Evolutionary conservation across 2,888 invertebrate genomes (phyloP), one percentile per base, ranked within the genome.

Genomic region (Danaus chrysippus): DNA sequence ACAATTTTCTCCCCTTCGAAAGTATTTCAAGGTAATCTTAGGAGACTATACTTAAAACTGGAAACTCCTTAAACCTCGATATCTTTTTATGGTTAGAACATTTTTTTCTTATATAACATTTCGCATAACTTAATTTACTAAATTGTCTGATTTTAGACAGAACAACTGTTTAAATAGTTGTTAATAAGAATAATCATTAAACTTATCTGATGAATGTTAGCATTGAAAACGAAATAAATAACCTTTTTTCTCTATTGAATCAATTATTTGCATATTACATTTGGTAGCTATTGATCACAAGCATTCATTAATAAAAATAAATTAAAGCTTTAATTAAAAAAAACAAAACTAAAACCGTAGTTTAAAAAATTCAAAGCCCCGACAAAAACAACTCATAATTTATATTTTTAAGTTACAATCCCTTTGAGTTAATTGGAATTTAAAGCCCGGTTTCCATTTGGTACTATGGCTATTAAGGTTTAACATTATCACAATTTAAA

Each of bases 1-100:
- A 79, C 75, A 81, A 78, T 82, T 80, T 79, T 72, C 70, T 75
- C 79, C 80, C 79, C 75, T 80, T 73, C 76, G 70, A 79, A 85
- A 84, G 81, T 82, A 82, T 84, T 85, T 81, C 76, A 80, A 79
- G 77, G 83, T 87, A 87, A 89, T 87, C 85, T 84, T 77, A 79
- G 78, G 78, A 84, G 84, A 86, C 86, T 84, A 83, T 82, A 82
- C 78, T 75, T 34, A 84, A 84, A 86, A 80, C 77, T 77, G 76
- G 67, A 75, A 87, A 84, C 79, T 83, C 79, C 82, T 86, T 82
- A 82, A 86, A 81, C 78, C 77, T 76, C 76, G 77, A 80, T 82
- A 82, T 83, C 86, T 86, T 82, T 79, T 85, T 84, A 80, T 78
- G 81, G 76, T 78, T 77, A 81, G 83, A 86, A 82, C 82, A 78